Conservation (phyloP, 2,113 vertebrate genomes). For the Urocynchramus pylzowi region DNA sequence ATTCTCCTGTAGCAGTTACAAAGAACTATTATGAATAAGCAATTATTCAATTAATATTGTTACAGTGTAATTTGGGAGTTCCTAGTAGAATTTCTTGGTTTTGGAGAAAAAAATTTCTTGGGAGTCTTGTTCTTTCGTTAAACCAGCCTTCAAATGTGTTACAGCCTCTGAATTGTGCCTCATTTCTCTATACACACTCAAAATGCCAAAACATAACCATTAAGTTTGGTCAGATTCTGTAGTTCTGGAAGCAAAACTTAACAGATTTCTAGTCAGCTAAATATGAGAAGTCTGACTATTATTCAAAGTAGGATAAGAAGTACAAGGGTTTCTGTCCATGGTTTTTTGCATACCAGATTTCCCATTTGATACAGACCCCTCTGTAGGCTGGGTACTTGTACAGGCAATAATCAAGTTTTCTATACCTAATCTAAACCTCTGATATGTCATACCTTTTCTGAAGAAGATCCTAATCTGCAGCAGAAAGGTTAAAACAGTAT, state of each 20-base stretch:
- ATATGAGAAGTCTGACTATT: background rate
- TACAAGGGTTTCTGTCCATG: background rate
- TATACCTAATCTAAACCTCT: background rate
- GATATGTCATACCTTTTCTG: background rate
- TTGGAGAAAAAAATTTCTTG: background rate
- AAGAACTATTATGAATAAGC: background rate
- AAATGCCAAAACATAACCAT: background rate
- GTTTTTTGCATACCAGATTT: background rate
- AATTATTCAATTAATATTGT: background rate
- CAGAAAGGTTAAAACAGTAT: background rate
- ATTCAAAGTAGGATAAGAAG: background rate
- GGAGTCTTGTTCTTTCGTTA: background rate
- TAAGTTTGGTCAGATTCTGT: background rate
- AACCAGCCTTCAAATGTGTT: background rate
- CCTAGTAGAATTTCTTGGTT: background rate
- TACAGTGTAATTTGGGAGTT: background rate
- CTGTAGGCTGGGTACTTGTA: rapidly evolving
- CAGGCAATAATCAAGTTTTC: background rate
- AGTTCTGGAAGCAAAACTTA: background rate
- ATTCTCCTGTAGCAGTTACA: background rate
- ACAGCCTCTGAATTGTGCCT: background rate
- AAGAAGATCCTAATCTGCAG: background rate
- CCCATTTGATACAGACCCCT: background rate
- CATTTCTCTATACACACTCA: background rate
- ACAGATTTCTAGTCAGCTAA: background rate